Evolutionary conservation across 2,113 vertebrate genomes (phyloP), one percentile per base, ranked within the genome.

Genomic region (Esox niger): DNA sequence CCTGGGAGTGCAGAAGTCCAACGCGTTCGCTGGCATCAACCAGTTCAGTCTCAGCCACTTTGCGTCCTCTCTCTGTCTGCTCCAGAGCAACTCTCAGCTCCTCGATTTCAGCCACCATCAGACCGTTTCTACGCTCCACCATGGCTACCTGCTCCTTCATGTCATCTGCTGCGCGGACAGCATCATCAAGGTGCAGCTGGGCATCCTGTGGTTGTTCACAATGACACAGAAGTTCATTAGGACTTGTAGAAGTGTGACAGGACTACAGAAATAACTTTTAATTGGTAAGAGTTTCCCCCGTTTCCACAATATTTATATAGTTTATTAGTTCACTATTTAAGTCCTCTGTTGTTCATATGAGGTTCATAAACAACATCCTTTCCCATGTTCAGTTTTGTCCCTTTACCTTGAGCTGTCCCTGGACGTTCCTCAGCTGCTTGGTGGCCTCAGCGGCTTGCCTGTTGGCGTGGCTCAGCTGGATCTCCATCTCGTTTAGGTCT

Each of bases 21-120:
- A 68, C 87, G 0, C 83, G 49, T 32, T 93, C 93, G 0, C 31
- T 89, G 2, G 89, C 63, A 46, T 94, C 93, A 63, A 94, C 17
- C 0, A 95, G 88, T 35, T 94, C 93, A 69, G 93, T 92, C 58
- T 95, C 93, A 0, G 92, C 93, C 0, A 91, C 80, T 68, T 88
- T 93, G 33, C 92, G 90, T 13, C 83, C 83, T 83, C 90, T 87
- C 68, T 93, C 92, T 0, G 91, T 92, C 82, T 93, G 92, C 62
- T 93, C 91, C 71, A 93, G 82, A 2, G 89, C 90, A 57, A 81
- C 80, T 71, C 91, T 76, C 32, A 90, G 82, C 69, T 93, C 92
- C 70, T 93, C 91, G 0, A 93, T 91, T 81, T 93, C 91, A n/a
- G 91, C 88, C 76, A 87, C 81, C 74, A 91, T 82, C 74, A 93